Percentiles rank a stretch among this genome's conserved stretches.
These are phyloP conservation scores for Sparidentex hasta DNA, from an alignment of 2,797 vertebrate genomes.

Conservation along the genomic window DNA sequence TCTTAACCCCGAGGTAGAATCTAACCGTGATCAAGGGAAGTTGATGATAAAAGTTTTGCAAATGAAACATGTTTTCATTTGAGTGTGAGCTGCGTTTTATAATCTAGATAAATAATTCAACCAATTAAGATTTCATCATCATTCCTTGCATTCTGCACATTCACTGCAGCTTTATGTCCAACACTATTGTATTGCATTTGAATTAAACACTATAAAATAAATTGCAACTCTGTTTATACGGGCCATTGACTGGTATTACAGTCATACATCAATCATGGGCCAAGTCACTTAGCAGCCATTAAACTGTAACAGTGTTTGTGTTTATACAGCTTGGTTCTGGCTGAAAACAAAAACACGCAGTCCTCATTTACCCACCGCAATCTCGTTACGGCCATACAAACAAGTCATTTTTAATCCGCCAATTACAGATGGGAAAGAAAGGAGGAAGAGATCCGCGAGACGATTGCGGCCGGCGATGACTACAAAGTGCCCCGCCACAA, in stretches of 20 bases:
- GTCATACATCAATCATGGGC: conserved; percentile 75
- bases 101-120: conserved; percentile 59
- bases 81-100: conserved; percentile 26
- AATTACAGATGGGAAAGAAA: conserved; percentile 60
- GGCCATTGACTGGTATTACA: conserved; percentile 72
- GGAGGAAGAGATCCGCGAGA: conserved; percentile 55
- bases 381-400: conserved; percentile 73
- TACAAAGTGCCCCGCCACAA: conserved; percentile 53
- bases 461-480: conserved; percentile 56
- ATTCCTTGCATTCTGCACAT: conserved; percentile 41
- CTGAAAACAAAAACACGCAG: conserved; percentile 77
- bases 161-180: conserved; percentile 56
- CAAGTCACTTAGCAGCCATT: conserved; percentile 78
- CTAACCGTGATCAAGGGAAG: conserved; percentile 33
- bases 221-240: conserved; percentile 63
- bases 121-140: conserved; percentile 55
- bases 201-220: conserved; percentile 63
- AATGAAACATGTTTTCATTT: conserved; percentile 43
- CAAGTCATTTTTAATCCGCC: conserved; percentile 73
- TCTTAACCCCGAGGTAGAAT: conserved; percentile 20
- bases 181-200: conserved; percentile 49
- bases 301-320: conserved; percentile 79
- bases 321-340: conserved; percentile 72
- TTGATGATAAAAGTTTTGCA: conserved; percentile 38
- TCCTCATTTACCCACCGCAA: conserved; percentile 72